Base-by-base conservation (phyloP, 2,797 vertebrate genomes). In the Sebastes oblongus region DNA sequence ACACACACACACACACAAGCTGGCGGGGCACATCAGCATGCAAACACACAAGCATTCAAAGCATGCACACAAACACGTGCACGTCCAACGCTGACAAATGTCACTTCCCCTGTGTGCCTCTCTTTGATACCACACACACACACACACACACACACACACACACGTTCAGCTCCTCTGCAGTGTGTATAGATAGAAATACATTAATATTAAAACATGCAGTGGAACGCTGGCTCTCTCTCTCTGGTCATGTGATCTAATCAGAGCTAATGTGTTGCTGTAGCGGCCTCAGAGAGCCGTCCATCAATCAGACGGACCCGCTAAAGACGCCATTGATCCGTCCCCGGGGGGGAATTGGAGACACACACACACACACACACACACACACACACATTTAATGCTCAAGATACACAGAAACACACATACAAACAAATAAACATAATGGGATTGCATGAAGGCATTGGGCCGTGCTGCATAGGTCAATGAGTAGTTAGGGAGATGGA, bases 201-300 rank as follows among this genome's bases (percentile, higher is more conserved):
- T 87, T 36, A 73, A 83, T 81, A 77, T 86, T 80, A 34, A 76
- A 86, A 76, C 5, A 61, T 13, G 34, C 36, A 27, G 73, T 24
- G 39, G 64, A 10, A 39, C 12, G 30, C 71, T 46, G 64, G 4
- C 64, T 30, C 61, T 66, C 66, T 66, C 25, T 36, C 42, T 1
- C 30, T 46, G 72, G 68, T 89, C 88, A 89, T 75, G 85, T 92
- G 86, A 88, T 84, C 66, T 80, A 80, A 90, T 90, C 86, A 86
- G 77, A 79, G 70, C 25, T 78, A 81, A 87, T 84, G 83, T 88
- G 83, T 62, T 77, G 73, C 82, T 14, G 39, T 46, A n/a, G 78
- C 20, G 16, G 13, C 68, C 83, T 77, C 62, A 22, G 77, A 76
- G 80, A 29, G 50, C 46, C 7, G 46, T 70, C 78, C 78, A 83